Base-by-base conservation (phyloP, 2,113 vertebrate genomes). In the Daphoenositta chrysoptera region DNA sequence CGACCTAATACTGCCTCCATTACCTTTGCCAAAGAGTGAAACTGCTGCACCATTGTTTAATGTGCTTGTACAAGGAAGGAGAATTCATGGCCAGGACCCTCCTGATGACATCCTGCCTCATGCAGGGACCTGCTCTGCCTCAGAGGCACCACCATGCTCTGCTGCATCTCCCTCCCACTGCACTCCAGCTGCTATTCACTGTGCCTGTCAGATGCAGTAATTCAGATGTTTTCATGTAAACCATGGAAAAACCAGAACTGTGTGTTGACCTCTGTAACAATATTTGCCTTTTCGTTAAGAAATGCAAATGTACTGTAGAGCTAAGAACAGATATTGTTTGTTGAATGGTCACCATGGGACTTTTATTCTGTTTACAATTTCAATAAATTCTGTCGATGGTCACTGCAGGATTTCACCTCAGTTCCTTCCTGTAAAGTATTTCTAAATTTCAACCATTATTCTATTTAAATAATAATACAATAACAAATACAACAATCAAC, bases 241-340 rank as follows among this genome's bases (percentile, higher is more conserved):
- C 33, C 13, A 1, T 61, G 57, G 30, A 37, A 90, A 86, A 93
- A 83, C 0, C 39, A 79, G 77, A 91, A 39, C 48, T 60, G 40
- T 26, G 33, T 72, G 39, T 73, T 87, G 70, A 94, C 35, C 33
- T 85, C 35, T 54, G 28, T 24, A 63, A 78, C 53, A 90, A 50
- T 81, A 86, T 89, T 87, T 68, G 60, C 22, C 63, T 83, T 89
- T 92, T 82, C 61, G 69, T 79, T 92, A 33, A 90, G 90, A 94
- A 83, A 92, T 92, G 64, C 56, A 82, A 89, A 90, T 89, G 28
- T 40, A 27, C 60, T 81, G 51, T 71, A 48, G 60, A 78, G 50
- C 79, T 84, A 71, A 88, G 68, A 68, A 66, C 56, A 71, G 57
- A 11, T 37, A 33, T 66, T 66, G 45, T 89, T 94, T 90, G 75